phyloP scores from a whole-genome alignment of 1,140 invertebrate genomes.

The Proctacanthus coquilletti region DNA sequence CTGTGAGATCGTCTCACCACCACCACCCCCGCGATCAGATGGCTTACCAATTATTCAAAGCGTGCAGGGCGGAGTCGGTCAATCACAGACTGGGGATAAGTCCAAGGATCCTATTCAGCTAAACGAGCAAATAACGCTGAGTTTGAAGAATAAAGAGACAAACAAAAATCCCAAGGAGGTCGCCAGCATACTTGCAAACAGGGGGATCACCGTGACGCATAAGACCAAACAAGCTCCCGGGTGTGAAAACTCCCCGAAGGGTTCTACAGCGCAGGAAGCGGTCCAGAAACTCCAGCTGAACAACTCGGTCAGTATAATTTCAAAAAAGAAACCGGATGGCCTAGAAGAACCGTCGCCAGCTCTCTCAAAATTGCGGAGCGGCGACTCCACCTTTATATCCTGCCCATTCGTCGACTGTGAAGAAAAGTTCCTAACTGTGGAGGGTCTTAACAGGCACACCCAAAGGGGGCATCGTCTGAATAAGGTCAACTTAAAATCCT shows the following conservation, averaged over 20 bases:
- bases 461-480: not conserved
- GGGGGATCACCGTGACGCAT: conserved; percentile 59
- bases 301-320: conserved; percentile 54
- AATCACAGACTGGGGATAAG: not conserved
- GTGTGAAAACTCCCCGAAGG: conserved; percentile 6
- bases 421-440: not conserved
- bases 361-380: conserved; percentile 29
- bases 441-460: conserved; percentile 1
- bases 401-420: conserved; percentile 2
- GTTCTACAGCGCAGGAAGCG: conserved; percentile 7
- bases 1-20: conserved; percentile 50
- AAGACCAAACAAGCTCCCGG: conserved; percentile 34
- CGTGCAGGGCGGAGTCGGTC: conserved; percentile 38
- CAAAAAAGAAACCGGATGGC: conserved; percentile 13
- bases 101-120: conserved; percentile 29
- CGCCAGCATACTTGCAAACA: conserved; percentile 53
- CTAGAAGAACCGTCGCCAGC: not conserved
- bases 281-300: conserved; percentile 45
- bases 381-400: conserved; percentile 18
- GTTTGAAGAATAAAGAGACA: conserved; percentile 38
- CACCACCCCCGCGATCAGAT: conserved; percentile 54
- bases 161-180: conserved; percentile 53
- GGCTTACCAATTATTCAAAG: conserved; percentile 55
- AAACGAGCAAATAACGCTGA: conserved; percentile 40
- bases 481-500: conserved; percentile 20